phyloP scores from a whole-genome alignment of 2,888 invertebrate species.

The Drosophila suboccidentalis region DNA sequence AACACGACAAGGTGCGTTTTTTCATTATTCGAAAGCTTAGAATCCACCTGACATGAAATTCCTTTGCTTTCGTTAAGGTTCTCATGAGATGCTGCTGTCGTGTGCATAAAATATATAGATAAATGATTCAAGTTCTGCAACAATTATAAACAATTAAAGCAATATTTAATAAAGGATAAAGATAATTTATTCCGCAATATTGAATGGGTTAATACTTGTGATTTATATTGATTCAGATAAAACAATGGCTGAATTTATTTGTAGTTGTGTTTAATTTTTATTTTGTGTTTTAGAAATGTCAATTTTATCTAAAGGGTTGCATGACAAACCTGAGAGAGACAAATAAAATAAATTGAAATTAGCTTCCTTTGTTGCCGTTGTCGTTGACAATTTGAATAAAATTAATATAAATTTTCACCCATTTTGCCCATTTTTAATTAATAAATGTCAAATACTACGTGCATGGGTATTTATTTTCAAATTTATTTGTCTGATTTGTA shows the following conservation, averaged over 20 bases:
- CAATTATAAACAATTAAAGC: conserved; percentile 1
- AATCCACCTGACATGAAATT: no score
- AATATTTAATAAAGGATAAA: conserved; percentile 1
- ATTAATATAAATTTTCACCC: conserved; percentile 82
- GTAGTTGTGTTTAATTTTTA: conserved; percentile 10
- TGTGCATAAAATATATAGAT: not conserved
- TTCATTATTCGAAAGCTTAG: no score
- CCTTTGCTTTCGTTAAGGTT: not conserved
- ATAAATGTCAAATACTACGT: conserved; percentile 82
- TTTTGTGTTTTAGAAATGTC: conserved; percentile 53
- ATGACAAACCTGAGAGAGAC: conserved; percentile 46
- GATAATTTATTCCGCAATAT: conserved; percentile 8
- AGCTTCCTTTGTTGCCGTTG: conserved; percentile 71
- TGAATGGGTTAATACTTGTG: conserved; percentile 42
- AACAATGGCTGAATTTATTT: conserved; percentile 36
- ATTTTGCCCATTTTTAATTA: conserved; percentile 83
- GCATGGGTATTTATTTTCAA: conserved; percentile 77
- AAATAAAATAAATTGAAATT: conserved; percentile 77
- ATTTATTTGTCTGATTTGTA: conserved; percentile 80
- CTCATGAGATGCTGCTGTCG: not conserved
- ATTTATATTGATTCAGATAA: conserved; percentile 55
- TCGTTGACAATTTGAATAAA: conserved; percentile 84
- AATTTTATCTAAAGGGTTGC: conserved; percentile 60
- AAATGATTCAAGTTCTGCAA: not conserved
- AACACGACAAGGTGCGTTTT: not conserved